Base-by-base conservation (phyloP, 2,888 invertebrate genomes). In the Drosophila paranaensis region DNA sequence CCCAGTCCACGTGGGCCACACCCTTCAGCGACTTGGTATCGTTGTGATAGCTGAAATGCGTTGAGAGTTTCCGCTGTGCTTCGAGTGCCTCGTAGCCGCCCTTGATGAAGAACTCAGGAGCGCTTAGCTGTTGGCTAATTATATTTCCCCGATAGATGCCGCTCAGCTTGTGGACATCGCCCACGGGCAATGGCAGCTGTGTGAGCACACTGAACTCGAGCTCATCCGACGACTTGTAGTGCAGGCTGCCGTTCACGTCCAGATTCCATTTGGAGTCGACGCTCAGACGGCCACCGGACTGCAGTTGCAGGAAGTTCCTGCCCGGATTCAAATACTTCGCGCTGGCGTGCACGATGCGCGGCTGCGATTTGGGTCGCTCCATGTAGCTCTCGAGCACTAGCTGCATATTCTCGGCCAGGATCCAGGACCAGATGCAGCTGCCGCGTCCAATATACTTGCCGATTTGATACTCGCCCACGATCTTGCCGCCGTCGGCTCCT, bases 191-290 rank as follows among this genome's bases (percentile, higher is more conserved):
- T 2, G 95, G 95, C 35, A 95, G 83, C 77, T 93, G 93, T 1
- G 94, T 84, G 51, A 93, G 88, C 1, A 94, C 89, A 16, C 93
- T 91, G 13, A 93, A 92, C 50, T 94, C 93, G 30, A 95, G 88
- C 16, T 93, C 92, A 64, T 91, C 89, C 0, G 76, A n/a, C 0
- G 91, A 91, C 6, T 79, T 72, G 53, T 70, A 91, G 25, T 77
- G 81, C 39, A 91, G 37, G 3, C 94, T 94, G 20, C 94, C 92
- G 74, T 94, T 94, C 1, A 93, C 91, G 11, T 93, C 94, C 8
- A 94, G 90, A 91, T 93, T 93, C 95, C 95, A 95, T 25, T 93
- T 82, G 2, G 91, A 93, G 81, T 95, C 94, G 8, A 95, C 92
- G 75, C 94, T 93, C 5, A 95, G 87, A 64, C 94, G 94, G 8